Evolutionary conservation across 2,113 vertebrate species (phyloP), one percentile per base, ranked within the genome.

Genomic region (Symphodus melops): DNA sequence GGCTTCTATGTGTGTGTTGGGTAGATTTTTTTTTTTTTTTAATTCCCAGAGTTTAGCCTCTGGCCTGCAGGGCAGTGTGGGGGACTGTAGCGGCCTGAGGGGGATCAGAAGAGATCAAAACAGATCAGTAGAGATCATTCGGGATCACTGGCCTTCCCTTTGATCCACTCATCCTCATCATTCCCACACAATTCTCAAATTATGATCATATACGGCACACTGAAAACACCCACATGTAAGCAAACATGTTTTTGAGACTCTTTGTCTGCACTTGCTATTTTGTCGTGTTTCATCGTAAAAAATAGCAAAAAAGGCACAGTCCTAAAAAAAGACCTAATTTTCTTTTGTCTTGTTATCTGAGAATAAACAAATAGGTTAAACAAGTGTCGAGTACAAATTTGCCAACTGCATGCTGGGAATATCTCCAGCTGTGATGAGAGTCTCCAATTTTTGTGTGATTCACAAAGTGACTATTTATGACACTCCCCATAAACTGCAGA

Each of bases 381-480:
- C 68, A 84, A 79, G 71, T 71, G 75, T 62, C 28, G 56, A 68
- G 37, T 56, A 56, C 37, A 82, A 67, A 76, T 74, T 66, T 70
- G 64, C 68, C 44, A 60, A 68, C 41, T 60, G 75, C 75, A 57
- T 63, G 55, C 58, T 14, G 23, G 69, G 39, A 83, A 77, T 28
- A 21, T 77, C 51, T 86, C 74, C 72, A 81, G 62, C 75, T 82
- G 82, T 64, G 77, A 82, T 42, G 69, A 81, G 69, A 75, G 68
- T 59, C 74, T 71, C 20, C n/a, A 39, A 10, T 77, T 53, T 60
- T 62, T 87, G 56, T 55, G 44, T 60, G 70, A 77, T 81, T 85
- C 66, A 73, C 56, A 77, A 81, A 86, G 78, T 67, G 76, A 77
- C 72, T 81, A 76, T 84, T 89, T 79, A 72, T 87, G 83, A 82